These are phyloP conservation scores for Gnathonemus echidnorhynchus DNA, from an alignment of 2,113 vertebrate species.

Conservation along the genomic window DNA sequence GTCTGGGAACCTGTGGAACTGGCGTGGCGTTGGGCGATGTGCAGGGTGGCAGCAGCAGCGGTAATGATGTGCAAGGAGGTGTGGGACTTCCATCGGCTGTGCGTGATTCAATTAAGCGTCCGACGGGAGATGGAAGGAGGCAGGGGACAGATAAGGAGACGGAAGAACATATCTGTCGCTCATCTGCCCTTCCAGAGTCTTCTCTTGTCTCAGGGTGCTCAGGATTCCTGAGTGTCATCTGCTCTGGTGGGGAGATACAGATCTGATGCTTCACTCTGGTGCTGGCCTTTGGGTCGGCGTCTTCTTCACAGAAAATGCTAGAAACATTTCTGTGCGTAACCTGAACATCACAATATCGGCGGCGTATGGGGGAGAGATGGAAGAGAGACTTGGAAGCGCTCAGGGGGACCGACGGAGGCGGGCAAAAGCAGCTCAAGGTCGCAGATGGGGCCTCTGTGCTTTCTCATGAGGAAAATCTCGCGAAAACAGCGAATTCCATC, in stretches of 20 bases:
- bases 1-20: neutral
- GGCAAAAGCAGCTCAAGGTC: neutral
- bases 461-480: neutral
- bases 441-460: neutral
- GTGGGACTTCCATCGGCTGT: constrained; percentile 9
- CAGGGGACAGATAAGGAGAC: constrained; percentile 13
- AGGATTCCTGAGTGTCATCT: constrained; percentile 24
- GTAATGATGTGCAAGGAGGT: constrained; percentile 7
- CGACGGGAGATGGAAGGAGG: neutral
- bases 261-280: constrained; percentile 31
- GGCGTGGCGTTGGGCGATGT: neutral
- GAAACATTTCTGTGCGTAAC: neutral
- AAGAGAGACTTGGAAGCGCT: neutral
- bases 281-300: constrained; percentile 1
- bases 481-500: neutral
- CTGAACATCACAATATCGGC: neutral
- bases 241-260: constrained; percentile 21
- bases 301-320: neutral
- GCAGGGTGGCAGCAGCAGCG: neutral
- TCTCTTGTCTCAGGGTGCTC: constrained; percentile 23
- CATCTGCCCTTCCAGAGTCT: constrained; percentile 24
- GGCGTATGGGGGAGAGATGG: neutral
- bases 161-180: constrained; percentile 2
- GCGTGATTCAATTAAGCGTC: constrained; percentile 20
- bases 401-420: neutral